These are phyloP conservation scores for Spinus olivaceus DNA, from an alignment of 2,797 vertebrate species.

Conservation along the genomic window DNA sequence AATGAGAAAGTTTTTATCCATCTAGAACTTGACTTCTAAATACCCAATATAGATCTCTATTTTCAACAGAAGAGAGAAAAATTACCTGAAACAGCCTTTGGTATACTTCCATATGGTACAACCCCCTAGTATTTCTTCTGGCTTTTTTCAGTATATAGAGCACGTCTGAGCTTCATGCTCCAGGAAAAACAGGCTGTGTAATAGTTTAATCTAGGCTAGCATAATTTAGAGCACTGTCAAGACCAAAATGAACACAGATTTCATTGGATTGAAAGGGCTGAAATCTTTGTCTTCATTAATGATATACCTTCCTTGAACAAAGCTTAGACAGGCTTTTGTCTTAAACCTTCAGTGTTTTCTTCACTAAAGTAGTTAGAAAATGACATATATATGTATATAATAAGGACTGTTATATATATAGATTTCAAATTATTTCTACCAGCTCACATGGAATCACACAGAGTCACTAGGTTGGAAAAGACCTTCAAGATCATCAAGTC, in stretches of 20 bases:
- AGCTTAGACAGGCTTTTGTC: not conserved
- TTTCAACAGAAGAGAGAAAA: not conserved
- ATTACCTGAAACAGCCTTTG: not conserved
- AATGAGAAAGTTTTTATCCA: not conserved
- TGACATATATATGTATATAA: not conserved
- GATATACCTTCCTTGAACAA: not conserved
- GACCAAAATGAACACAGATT: not conserved
- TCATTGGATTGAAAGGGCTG: not conserved
- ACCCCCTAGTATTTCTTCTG: not conserved
- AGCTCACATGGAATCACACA: not conserved
- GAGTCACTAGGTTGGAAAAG: not conserved
- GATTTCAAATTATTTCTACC: not conserved
- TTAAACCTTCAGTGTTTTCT: not conserved
- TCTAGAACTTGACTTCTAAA: not conserved
- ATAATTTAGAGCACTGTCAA: not conserved
- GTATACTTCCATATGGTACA: not conserved
- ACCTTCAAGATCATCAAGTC: not conserved
- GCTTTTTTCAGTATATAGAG: constrained; percentile 42
- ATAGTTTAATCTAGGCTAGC: not conserved
- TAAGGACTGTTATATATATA: not conserved
- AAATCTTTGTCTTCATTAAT: not conserved
- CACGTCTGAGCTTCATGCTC: constrained; percentile 28
- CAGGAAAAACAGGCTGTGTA: not conserved
- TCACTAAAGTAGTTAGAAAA: not conserved
- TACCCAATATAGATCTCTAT: not conserved